These are phyloP conservation scores for Catharus fuscescens DNA, from an alignment of 2,113 vertebrate species.

Conservation along the genomic window DNA sequence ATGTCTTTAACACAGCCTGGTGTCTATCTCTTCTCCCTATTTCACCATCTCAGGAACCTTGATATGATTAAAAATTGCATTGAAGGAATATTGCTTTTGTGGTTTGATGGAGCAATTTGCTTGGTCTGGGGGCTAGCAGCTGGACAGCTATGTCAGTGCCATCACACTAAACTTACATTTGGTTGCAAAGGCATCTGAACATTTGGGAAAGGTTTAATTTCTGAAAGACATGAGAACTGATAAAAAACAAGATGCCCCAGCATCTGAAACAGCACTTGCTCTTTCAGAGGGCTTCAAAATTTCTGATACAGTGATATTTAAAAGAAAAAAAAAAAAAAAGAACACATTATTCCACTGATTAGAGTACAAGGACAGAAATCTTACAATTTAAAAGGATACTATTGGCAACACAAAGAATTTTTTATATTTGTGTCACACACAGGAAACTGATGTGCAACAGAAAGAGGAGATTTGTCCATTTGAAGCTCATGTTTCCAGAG, in stretches of 20 bases:
- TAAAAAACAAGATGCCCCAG: not conserved
- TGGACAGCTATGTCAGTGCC: not conserved
- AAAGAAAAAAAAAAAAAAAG: not conserved
- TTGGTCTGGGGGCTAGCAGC: not conserved
- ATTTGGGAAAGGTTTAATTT: not conserved
- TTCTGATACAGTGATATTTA: not conserved
- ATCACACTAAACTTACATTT: not conserved
- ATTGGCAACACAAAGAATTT: not conserved
- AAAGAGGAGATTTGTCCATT: not conserved
- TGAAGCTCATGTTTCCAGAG: not conserved
- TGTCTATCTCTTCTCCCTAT: not conserved
- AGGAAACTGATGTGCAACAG: not conserved
- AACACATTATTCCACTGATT: not conserved
- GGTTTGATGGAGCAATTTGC: not conserved
- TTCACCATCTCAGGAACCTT: not conserved
- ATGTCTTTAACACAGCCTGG: not conserved
- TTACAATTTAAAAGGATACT: not conserved
- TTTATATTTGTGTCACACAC: not conserved
- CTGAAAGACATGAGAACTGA: not conserved
- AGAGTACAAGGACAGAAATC: not conserved
- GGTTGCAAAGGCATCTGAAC: not conserved
- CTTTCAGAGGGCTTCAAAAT: not conserved
- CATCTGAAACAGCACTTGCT: not conserved
- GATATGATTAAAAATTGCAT: not conserved
- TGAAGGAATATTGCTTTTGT: not conserved